phyloP scores from a whole-genome alignment of 2,113 vertebrate species.

The Trogon melanurus region DNA sequence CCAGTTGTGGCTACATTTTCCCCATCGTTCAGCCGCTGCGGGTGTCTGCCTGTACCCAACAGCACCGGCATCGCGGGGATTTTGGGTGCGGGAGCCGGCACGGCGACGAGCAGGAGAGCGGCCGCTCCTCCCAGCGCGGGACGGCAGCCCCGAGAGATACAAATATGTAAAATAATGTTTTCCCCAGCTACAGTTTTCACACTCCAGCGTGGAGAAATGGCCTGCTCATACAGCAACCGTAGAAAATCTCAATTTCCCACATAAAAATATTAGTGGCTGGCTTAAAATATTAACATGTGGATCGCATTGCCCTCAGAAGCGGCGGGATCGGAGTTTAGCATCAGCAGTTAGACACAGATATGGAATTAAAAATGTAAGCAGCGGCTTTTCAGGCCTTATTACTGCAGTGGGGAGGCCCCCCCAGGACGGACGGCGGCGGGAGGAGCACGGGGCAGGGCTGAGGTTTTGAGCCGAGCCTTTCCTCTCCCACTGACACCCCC shows the following conservation, averaged over 20 bases:
- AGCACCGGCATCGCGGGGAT: fast-evolving
- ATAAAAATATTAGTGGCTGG: constrained; percentile 76
- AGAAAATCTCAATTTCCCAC: constrained; percentile 74
- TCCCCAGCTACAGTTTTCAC: constrained; percentile 38
- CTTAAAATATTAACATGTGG: constrained; percentile 74
- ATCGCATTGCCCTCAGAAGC: constrained; percentile 65
- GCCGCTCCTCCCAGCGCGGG: fast-evolving
- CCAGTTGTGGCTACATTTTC: fast-evolving
- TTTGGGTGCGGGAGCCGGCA: fast-evolving
- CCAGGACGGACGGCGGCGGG: neutral
- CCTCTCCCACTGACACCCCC: neutral
- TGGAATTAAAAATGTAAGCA: constrained; percentile 62
- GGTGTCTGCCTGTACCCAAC: fast-evolving
- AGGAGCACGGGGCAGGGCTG: neutral
- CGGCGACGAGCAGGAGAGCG: neutral
- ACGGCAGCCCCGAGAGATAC: neutral
- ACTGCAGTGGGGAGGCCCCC: neutral
- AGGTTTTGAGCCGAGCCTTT: fast-evolving
- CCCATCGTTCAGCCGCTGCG: neutral
- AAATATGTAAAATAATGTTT: constrained; percentile 54
- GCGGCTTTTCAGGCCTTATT: constrained; percentile 30
- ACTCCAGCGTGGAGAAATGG: constrained; percentile 39
- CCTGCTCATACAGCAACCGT: constrained; percentile 60
- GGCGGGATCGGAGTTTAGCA: constrained; percentile 54
- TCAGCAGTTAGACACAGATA: constrained; percentile 71